Conservation (phyloP, 1,140 invertebrate genomes). For the Helicorthomorpha holstii region DNA sequence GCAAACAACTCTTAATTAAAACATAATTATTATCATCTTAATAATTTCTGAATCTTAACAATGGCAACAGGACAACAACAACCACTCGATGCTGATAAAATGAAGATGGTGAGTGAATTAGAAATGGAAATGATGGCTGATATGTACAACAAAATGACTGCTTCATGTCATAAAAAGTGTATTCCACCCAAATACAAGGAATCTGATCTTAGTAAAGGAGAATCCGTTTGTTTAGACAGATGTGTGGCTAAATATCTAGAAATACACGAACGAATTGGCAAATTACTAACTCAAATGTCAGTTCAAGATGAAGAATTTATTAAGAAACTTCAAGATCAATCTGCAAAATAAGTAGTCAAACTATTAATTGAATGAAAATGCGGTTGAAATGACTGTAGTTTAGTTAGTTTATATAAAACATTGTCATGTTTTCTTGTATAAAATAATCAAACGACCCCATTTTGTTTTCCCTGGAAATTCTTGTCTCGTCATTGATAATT, state of each 20-base stretch:
- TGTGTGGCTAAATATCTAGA: constrained; percentile 97
- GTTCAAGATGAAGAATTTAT: constrained; percentile 68
- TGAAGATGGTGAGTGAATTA: constrained; percentile 79
- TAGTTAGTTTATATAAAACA: background rate
- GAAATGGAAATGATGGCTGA: constrained; percentile 99
- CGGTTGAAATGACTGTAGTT: background rate
- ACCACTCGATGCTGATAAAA: constrained; percentile 56
- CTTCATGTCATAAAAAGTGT: constrained; percentile 88
- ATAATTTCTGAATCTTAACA: constrained; percentile 3
- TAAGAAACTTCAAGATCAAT: constrained; percentile 40
- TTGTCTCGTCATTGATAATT: constrained; percentile 25
- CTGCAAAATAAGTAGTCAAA: constrained; percentile 8
- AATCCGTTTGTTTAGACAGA: constrained; percentile 90
- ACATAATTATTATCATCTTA: constrained; percentile 13
- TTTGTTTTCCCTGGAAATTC: background rate
- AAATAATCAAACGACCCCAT: background rate
- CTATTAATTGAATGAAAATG: too few species aligned
- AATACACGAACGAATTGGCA: constrained; percentile 88
- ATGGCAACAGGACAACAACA: constrained; percentile 21
- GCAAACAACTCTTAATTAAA: constrained; percentile 46
- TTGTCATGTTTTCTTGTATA: background rate
- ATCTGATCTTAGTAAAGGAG: constrained; percentile 86
- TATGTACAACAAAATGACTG: constrained; percentile 90
- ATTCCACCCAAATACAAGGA: constrained; percentile 85
- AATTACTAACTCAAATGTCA: constrained; percentile 82